Evolutionary conservation across 2,113 vertebrate species (phyloP).

Genomic region (Trachemys scripta): DNA sequence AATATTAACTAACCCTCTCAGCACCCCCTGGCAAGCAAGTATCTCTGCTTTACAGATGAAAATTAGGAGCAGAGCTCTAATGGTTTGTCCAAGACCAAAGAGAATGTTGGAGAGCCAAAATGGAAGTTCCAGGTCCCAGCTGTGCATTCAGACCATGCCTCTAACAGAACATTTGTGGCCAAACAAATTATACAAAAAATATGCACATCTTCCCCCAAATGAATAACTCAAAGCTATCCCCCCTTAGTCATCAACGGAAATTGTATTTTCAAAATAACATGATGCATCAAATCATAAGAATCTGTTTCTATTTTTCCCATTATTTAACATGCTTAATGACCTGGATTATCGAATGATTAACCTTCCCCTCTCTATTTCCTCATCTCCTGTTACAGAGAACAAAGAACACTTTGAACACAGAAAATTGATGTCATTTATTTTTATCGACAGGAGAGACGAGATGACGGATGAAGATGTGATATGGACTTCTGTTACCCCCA

Average conservation of each 20-base stretch:
- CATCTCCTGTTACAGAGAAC: not conserved
- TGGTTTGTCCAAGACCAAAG: not conserved
- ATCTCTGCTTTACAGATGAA: not conserved
- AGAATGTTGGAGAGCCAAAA: no score
- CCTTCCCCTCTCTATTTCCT: not conserved
- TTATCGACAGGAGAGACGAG: not conserved
- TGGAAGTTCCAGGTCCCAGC: not conserved
- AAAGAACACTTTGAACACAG: not conserved
- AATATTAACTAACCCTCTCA: not conserved
- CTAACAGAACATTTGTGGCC: not conserved
- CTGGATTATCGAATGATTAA: not conserved
- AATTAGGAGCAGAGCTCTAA: not conserved
- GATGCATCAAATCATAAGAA: not conserved
- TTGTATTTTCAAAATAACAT: not conserved
- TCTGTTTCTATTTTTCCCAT: not conserved
- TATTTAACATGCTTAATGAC: not conserved
- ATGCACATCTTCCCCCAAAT: not conserved
- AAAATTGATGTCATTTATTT: not conserved
- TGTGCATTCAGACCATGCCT: not conserved
- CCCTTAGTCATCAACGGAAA: not conserved
- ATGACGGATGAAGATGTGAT: not conserved
- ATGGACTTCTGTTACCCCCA: not conserved
- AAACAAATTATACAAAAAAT: not conserved
- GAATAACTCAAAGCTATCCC: not conserved
- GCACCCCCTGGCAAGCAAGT: not conserved